phyloP scores from a whole-genome alignment of 2,113 vertebrate genomes.

The Halichoeres trimaculatus region DNA sequence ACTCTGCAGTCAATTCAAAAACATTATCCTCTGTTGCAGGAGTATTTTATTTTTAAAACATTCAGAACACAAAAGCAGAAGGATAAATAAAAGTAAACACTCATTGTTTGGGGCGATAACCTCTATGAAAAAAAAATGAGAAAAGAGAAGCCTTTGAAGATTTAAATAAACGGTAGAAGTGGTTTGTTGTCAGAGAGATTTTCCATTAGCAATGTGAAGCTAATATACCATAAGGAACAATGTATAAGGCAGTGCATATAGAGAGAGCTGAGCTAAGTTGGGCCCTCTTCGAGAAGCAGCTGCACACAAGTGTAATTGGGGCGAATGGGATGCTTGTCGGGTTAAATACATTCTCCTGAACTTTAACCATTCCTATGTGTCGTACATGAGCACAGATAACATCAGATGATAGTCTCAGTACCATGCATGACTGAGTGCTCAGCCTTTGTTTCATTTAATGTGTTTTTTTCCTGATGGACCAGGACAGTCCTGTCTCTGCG shows the following conservation, averaged over 20 bases:
- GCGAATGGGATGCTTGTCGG: constrained; percentile 7
- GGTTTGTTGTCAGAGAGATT: constrained; percentile 6
- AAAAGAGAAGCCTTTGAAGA: too few species aligned
- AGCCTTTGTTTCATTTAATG: not conserved
- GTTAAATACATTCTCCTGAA: constrained; percentile 8
- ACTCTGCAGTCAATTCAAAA: not conserved
- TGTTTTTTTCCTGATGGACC: not conserved
- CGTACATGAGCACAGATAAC: not conserved
- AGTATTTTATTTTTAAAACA: not conserved
- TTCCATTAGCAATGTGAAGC: not conserved
- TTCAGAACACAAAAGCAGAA: not conserved
- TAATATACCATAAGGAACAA: constrained; percentile 20
- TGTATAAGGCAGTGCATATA: not conserved
- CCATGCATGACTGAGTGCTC: not conserved
- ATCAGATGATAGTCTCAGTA: constrained; percentile 5
- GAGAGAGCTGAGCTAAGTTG: not conserved
- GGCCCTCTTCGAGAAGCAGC: not conserved
- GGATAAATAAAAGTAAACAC: not conserved
- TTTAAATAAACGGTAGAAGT: not conserved
- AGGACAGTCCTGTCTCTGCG: not conserved
- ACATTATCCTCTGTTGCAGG: not conserved
- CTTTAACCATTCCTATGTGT: not conserved
- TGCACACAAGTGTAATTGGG: constrained; percentile 4
- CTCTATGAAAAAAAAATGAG: not conserved
- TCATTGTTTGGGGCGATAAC: too few species aligned